Base-by-base conservation (phyloP, 2,797 vertebrate species). In the Ptychadena robeensis region DNA sequence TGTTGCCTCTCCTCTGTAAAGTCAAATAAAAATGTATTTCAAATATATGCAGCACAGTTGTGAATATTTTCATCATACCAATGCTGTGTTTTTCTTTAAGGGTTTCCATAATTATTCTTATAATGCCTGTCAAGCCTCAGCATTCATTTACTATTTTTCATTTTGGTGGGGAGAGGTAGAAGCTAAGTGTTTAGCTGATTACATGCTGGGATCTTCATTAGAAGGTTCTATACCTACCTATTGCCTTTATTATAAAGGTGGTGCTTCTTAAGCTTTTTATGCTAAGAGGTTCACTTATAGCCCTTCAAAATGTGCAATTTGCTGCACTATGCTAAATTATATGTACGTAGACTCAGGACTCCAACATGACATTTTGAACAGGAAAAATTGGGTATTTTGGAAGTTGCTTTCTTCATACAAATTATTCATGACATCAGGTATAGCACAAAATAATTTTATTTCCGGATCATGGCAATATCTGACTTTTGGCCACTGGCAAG, bases 191-290 rank as follows among this genome's bases (percentile, higher is more conserved):
- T 73, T 73, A 66, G 61, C 44, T 53, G 30, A 30, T 48, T 15
- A 8, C 73, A 74, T 64, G 67, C 67, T 82, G 67, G 32, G 73
- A n/a, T 71, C 31, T 77, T 69, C 57, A 82, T 71, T 82, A 65
- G 59, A 71, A 48, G 37, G 35, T 65, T 22, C 14, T 11, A 64
- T 53, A 72, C 38, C 66, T 65, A 78, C 57, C 38, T 67, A 64
- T 78, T 77, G 53, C 10, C 30, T 38, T 69, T 76, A 77, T 82
- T 82, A 82, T 78, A 30, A 34, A 57, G 68, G 25, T 22, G 25
- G 32, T 27, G 28, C 57, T 72, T 77, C 28, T 64, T 25, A 1
- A 71, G 53, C 73, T 69, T 30, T 69, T 82, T 82, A 82, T 77
- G 66, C 53, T 59, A 48, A 76, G 27, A 48, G 73, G 48, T 77